Evolutionary conservation across 2,797 vertebrate species (phyloP).

Genomic region (Phyllotis vaccarum): DNA sequence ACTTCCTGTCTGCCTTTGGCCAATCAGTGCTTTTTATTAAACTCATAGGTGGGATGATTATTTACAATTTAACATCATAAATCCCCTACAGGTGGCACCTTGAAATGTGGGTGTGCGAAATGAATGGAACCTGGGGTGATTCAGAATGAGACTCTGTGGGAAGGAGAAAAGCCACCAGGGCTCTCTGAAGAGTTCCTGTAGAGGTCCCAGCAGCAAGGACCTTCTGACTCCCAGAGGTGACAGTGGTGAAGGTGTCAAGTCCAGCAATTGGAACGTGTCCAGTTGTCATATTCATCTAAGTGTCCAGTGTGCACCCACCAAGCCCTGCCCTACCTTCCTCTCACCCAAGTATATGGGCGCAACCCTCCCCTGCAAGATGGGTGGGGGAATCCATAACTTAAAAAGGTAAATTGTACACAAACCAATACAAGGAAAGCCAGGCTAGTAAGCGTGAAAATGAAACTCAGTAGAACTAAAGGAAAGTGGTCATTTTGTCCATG

Average conservation of each 20-base stretch:
- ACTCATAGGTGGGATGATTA: no score
- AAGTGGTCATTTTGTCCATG: background rate
- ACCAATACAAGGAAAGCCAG: background rate
- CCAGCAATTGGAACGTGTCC: no score
- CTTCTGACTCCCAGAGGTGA: background rate
- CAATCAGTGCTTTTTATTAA: no score
- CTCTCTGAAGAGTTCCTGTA: constrained; percentile 4
- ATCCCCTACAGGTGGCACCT: background rate
- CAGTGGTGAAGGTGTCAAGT: background rate
- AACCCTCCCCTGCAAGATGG: background rate
- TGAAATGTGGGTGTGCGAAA: background rate
- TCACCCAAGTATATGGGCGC: background rate
- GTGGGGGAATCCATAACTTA: background rate
- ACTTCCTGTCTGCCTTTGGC: no score
- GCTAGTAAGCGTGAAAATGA: no score
- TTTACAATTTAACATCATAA: no score
- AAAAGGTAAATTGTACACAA: background rate
- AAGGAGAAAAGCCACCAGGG: no score
- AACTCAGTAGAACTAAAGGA: background rate
- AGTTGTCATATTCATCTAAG: no score
- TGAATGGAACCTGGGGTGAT: background rate
- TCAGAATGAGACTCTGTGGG: background rate
- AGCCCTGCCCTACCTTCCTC: background rate
- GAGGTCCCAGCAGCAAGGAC: background rate
- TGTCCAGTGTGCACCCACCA: background rate